phyloP scores from a whole-genome alignment of 1,140 invertebrate genomes.

The Drosophila lowei region DNA sequence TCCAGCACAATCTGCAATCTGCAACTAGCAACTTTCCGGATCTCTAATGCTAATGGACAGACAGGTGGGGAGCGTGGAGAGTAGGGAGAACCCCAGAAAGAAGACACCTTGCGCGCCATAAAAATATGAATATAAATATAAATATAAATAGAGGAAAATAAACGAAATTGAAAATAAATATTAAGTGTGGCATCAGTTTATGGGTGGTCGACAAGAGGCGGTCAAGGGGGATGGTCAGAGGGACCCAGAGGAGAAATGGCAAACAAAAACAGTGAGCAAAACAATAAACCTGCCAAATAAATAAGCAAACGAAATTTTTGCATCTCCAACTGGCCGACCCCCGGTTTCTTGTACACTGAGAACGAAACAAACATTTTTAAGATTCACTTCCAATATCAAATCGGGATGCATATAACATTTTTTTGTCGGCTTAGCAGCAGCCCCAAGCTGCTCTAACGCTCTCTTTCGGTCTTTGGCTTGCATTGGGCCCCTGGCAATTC shows the following conservation, averaged over 20 bases:
- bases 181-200: not conserved
- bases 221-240: not conserved
- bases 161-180: conserved; percentile 59
- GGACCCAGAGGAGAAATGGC: not conserved
- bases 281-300: conserved; percentile 50
- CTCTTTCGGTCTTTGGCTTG: too few species aligned
- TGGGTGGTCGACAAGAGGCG: too few species aligned
- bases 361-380: too few species aligned
- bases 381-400: too few species aligned
- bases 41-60: conserved; percentile 34
- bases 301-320: conserved; percentile 53
- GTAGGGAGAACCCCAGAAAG: conserved; percentile 19
- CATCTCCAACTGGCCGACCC: conserved; percentile 9
- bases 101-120: conserved; percentile 34
- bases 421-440: too few species aligned
- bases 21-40: not conserved
- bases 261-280: conserved; percentile 14
- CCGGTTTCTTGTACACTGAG: too few species aligned
- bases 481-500: too few species aligned
- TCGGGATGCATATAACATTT: too few species aligned
- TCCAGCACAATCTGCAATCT: conserved; percentile 11
- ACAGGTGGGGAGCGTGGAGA: conserved; percentile 16
- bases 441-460: too few species aligned
- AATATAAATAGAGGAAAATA: conserved; percentile 35
- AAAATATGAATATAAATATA: conserved; percentile 29